Conservation (phyloP, 2,113 vertebrate species). For the Vireo altiloquus region DNA sequence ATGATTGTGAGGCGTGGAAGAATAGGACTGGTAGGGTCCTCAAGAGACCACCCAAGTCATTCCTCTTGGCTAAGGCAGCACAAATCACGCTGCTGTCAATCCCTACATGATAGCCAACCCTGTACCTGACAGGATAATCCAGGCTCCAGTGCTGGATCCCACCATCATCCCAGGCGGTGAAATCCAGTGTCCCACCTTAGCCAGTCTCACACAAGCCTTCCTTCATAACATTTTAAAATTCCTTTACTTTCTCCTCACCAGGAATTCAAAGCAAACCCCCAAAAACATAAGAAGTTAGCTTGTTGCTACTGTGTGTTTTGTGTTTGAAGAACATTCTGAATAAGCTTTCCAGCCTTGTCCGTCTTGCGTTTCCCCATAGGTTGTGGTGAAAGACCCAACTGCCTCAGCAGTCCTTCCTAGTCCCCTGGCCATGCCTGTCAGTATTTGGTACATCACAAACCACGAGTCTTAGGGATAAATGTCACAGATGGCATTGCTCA, state of each 20-base stretch:
- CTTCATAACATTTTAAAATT: background rate
- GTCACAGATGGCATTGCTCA: background rate
- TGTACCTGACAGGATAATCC: background rate
- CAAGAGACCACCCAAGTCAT: background rate
- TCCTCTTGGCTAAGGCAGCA: background rate
- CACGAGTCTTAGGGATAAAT: background rate
- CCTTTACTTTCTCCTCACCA: background rate
- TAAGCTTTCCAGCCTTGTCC: background rate
- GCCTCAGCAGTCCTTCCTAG: background rate
- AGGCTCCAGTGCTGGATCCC: background rate
- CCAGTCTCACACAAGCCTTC: background rate
- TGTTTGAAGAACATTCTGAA: background rate
- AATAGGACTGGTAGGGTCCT: background rate
- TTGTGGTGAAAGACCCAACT: background rate
- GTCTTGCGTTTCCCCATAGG: background rate
- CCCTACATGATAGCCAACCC: background rate
- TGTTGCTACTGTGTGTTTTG: fast-evolving
- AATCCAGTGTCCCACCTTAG: background rate
- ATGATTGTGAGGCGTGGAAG: background rate
- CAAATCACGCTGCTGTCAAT: background rate
- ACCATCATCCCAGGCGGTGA: background rate
- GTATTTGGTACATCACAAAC: background rate
- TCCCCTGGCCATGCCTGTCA: background rate
- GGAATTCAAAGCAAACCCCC: background rate
- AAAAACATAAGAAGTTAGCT: fast-evolving